Percentiles rank a stretch among this genome's conserved stretches.
Evolutionary conservation across 2,113 vertebrate genomes (phyloP).

Genomic region (Lichenostomus cassidix): DNA sequence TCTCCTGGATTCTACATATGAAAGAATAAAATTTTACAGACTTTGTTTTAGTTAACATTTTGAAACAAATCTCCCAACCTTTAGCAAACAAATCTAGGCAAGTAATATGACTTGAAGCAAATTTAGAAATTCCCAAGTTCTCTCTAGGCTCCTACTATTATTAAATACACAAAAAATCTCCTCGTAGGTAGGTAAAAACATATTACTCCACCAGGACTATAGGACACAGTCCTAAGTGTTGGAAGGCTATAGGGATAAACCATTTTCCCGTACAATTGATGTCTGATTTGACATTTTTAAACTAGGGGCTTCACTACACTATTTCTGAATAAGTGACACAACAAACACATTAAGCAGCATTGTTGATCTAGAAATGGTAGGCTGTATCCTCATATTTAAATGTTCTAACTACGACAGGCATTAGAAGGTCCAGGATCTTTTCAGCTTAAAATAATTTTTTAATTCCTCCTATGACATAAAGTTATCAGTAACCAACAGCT

Average conservation of each 20-base stretch:
- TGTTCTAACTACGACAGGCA: background rate
- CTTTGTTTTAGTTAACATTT: background rate
- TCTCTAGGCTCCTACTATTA: background rate
- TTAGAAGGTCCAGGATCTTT: background rate
- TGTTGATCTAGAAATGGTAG: background rate
- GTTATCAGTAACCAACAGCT: rapidly evolving
- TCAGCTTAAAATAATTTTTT: background rate
- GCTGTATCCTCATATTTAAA: background rate
- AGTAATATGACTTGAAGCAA: background rate
- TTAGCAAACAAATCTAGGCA: background rate
- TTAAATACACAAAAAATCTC: background rate
- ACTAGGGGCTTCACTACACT: background rate
- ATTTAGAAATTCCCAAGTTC: background rate
- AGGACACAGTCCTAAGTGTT: rapidly evolving
- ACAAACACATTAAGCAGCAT: background rate
- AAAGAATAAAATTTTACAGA: background rate
- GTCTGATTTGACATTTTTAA: background rate
- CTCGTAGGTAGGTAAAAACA: background rate
- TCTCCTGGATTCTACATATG: background rate
- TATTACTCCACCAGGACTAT: background rate
- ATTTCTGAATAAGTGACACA: background rate
- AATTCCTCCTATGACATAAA: background rate
- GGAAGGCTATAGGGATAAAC: background rate
- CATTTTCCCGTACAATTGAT: background rate
- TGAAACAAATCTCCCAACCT: background rate